Evolutionary conservation across 2,113 vertebrate species (phyloP), one percentile per base, ranked within the genome.

Genomic region (Xiphophorus couchianus): DNA sequence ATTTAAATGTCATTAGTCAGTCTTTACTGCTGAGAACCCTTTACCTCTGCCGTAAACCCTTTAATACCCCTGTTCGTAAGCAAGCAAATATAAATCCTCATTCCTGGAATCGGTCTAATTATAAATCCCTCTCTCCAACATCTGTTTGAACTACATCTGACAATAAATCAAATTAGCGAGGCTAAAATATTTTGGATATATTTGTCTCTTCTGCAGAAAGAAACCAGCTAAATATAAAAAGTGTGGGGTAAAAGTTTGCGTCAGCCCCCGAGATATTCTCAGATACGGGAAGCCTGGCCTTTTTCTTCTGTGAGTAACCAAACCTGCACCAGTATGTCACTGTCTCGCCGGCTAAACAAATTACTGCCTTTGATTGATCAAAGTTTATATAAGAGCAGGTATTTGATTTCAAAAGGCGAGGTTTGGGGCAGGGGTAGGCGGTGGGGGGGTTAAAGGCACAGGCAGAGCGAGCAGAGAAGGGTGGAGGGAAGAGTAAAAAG

Each of bases 331-430:
- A 63, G 85, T 91, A 85, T 89, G 88, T 91, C 91, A 89, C 87
- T 89, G 90, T 92, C 92, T 91, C 77, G 77, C 74, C 83, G 22
- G 83, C 82, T 91, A 91, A 92, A 92, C 92, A 93, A 92, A 91
- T 91, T 91, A 89, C 88, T 85, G 29, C 1, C 11, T 91, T 89
- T 92, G 91, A 93, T 90, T 92, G 90, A 93, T 92, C 88, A 93
- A 91, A 86, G 92, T 93, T 91, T 90, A 93, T 79, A 86, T 5
- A 80, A 88, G 84, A 78, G 72, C 66, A 78, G 77, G 88, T 85
- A 91, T 92, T 90, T 90, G 69, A 90, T 93, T 93, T 93, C 92
- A 93, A 90, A 91, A 87, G 71, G 66, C 8, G 27, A 81, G 63
- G 74, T 58, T 58, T 25, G 63, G 37, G 22, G 35, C 9, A 66